Evolutionary conservation across 2,797 vertebrate genomes (phyloP).

Genomic region (Astyanax mexicanus): DNA sequence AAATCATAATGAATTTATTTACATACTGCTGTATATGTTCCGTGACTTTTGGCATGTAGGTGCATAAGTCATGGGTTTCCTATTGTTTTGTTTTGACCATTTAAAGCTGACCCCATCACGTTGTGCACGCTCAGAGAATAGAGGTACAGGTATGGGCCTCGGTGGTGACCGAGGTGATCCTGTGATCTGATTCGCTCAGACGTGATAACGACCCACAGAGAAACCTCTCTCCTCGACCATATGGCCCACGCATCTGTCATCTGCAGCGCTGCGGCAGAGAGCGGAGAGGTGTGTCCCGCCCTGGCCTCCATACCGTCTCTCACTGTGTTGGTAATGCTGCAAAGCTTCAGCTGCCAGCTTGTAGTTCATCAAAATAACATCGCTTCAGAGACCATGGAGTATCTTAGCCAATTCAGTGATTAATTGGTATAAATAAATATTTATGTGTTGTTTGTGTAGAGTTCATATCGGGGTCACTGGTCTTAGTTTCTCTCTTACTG

Average conservation of each 20-base stretch:
- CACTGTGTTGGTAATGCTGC: constrained; percentile 30
- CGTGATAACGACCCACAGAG: constrained; percentile 33
- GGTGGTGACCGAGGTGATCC: constrained; percentile 23
- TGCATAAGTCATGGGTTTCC: neutral
- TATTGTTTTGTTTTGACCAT: constrained; percentile 17
- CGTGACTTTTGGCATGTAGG: no score
- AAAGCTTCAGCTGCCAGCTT: neutral
- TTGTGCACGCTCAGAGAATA: neutral
- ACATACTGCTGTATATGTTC: no score
- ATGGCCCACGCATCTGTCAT: constrained; percentile 59
- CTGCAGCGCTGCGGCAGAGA: constrained; percentile 42
- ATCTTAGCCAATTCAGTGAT: neutral
- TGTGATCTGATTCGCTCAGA: constrained; percentile 49
- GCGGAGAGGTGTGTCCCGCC: constrained; percentile 31
- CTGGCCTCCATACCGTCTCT: constrained; percentile 40
- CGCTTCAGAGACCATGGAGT: no score
- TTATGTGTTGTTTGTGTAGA: neutral
- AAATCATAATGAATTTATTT: no score
- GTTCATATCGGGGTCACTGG: neutral
- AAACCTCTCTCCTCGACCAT: constrained; percentile 50
- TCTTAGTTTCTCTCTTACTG: neutral
- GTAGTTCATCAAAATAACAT: neutral
- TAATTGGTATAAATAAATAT: neutral
- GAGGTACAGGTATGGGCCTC: neutral
- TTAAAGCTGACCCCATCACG: constrained; percentile 32